These are phyloP conservation scores for Calyptomena viridis DNA, from an alignment of 2,113 vertebrate species.

Conservation along the genomic window DNA sequence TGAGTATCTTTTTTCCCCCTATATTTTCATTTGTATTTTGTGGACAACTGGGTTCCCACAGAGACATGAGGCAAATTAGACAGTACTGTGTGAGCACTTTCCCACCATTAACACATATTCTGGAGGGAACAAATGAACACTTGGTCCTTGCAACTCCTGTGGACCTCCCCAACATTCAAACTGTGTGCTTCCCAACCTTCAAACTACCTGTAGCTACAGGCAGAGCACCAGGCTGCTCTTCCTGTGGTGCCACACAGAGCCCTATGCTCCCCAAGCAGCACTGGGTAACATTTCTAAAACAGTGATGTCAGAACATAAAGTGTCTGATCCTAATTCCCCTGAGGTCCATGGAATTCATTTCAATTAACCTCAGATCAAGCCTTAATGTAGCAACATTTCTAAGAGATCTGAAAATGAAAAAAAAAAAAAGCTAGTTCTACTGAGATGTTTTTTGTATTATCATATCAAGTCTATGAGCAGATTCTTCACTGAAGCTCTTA, in stretches of 20 bases:
- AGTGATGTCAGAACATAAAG: neutral
- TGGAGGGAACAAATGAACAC: neutral
- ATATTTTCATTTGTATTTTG: neutral
- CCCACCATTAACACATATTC: neutral
- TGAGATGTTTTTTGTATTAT: neutral
- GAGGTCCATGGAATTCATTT: neutral
- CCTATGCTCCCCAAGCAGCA: neutral
- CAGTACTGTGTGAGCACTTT: neutral
- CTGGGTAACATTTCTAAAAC: neutral
- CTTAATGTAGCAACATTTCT: neutral
- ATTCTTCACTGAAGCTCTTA: neutral
- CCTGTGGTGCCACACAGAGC: neutral
- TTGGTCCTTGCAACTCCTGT: neutral
- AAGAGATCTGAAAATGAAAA: neutral
- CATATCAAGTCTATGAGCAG: neutral
- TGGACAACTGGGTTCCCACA: neutral
- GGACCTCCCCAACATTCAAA: neutral
- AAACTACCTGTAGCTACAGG: neutral
- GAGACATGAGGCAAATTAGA: neutral
- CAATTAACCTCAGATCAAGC: neutral
- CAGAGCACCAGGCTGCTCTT: neutral
- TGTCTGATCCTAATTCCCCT: neutral
- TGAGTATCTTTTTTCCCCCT: rapidly evolving
- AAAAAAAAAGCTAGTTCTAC: neutral
- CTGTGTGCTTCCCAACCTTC: neutral